These are phyloP conservation scores for Lepidurus apus DNA, from an alignment of 1,140 invertebrate genomes.

Conservation along the genomic window DNA sequence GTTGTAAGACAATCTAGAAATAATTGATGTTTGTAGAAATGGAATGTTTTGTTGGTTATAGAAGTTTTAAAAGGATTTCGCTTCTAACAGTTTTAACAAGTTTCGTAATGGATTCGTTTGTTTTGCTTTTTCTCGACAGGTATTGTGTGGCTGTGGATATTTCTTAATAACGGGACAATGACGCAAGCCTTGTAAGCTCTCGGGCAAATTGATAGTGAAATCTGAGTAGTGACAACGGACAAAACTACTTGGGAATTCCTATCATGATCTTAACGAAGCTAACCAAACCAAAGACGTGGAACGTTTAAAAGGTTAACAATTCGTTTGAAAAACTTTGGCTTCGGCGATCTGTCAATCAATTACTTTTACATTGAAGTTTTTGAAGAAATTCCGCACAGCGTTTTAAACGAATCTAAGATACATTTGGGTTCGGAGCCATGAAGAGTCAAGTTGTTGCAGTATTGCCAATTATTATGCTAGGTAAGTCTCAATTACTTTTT, in stretches of 20 bases:
- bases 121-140: background rate
- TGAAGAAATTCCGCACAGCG: background rate
- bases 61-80: no score
- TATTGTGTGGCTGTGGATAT: background rate
- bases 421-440: background rate
- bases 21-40: no score
- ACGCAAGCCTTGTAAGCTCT: background rate
- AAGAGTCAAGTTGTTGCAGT: background rate
- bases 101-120: no score
- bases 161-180: background rate
- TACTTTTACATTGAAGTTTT: no score
- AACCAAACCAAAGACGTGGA: background rate
- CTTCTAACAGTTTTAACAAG: no score
- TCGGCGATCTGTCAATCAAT: no score
- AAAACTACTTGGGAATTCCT: background rate
- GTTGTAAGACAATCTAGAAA: no score
- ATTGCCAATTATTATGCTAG: background rate
- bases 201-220: background rate
- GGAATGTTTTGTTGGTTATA: no score
- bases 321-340: no score
- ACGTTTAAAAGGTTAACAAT: background rate
- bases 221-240: background rate
- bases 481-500: background rate
- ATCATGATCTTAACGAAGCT: background rate
- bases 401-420: background rate